phyloP scores from a whole-genome alignment of 2,888 invertebrate genomes.

The Chymomyza amoena region DNA sequence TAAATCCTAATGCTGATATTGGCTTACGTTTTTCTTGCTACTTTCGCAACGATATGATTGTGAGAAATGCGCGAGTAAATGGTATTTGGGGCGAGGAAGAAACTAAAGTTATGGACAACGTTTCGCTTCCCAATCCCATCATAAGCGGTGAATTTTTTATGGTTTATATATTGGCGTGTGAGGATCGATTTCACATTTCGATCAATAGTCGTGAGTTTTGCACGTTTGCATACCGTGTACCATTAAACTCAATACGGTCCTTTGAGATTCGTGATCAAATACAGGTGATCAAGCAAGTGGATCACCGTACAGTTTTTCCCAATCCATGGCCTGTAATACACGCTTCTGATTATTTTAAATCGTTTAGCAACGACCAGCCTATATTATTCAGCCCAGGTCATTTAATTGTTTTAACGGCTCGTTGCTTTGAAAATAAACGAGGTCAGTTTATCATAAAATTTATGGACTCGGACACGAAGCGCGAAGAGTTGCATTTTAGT shows the following conservation, averaged over 20 bases:
- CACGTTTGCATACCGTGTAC: slow-evolving; percentile 74
- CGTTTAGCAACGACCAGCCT: slow-evolving; percentile 77
- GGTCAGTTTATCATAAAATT: slow-evolving; percentile 77
- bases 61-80: slow-evolving; percentile 72
- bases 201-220: slow-evolving; percentile 77
- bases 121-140: slow-evolving; percentile 75
- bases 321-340: slow-evolving; percentile 78
- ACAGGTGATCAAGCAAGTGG: slow-evolving; percentile 77
- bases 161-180: slow-evolving; percentile 75
- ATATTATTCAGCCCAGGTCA: slow-evolving; percentile 77
- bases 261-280: slow-evolving; percentile 77
- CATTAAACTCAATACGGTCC: slow-evolving; percentile 65
- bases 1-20: slow-evolving; percentile 74
- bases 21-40: slow-evolving; percentile 75
- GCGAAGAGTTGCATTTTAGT: slow-evolving; percentile 77
- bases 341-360: slow-evolving; percentile 75
- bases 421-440: slow-evolving; percentile 76
- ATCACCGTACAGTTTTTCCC: slow-evolving; percentile 77
- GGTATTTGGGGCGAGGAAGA: slow-evolving; percentile 77
- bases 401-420: slow-evolving; percentile 76
- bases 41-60: slow-evolving; percentile 76
- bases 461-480: slow-evolving; percentile 75
- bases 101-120: slow-evolving; percentile 61
- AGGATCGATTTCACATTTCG: slow-evolving; percentile 77
- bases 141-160: slow-evolving; percentile 77